Percentiles rank a stretch among this genome's conserved stretches.
Evolutionary conservation across 2,888 invertebrate species (phyloP).

Genomic region (Drosophila peninsularis): DNA sequence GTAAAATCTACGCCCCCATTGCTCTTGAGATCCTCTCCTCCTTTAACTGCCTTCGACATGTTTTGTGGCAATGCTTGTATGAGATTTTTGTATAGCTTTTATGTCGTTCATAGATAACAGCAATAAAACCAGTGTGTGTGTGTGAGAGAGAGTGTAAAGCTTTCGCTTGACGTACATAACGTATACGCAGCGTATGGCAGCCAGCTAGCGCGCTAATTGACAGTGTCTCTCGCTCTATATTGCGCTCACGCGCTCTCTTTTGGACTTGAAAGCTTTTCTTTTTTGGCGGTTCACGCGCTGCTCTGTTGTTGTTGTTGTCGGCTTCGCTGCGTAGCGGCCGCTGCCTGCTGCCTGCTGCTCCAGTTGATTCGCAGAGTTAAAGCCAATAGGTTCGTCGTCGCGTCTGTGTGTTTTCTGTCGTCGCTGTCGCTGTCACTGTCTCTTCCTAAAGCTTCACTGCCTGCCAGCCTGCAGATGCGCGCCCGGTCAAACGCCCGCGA

Average conservation of each 20-base stretch:
- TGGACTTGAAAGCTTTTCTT: slow-evolving; percentile 40
- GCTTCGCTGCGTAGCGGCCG: slow-evolving; percentile 42
- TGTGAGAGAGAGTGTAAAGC: slow-evolving; percentile 34
- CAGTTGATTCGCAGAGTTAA: slow-evolving; percentile 83
- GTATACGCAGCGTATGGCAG: slow-evolving; percentile 51
- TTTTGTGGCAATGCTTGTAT: slow-evolving; percentile 14
- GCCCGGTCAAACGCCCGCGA: slow-evolving; percentile 48
- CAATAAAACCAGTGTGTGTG: slow-evolving; percentile 2
- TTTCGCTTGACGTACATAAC: slow-evolving; percentile 33
- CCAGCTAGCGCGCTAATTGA: slow-evolving; percentile 58
- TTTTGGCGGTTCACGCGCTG: slow-evolving; percentile 60
- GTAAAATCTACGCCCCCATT: not conserved
- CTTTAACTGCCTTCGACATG: not conserved
- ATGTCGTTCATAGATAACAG: slow-evolving; percentile 15
- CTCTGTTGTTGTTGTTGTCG: slow-evolving; percentile 28
- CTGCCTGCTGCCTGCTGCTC: slow-evolving; percentile 55
- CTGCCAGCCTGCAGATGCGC: slow-evolving; percentile 55
- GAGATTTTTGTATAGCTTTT: slow-evolving; percentile 6
- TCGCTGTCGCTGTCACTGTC: slow-evolving; percentile 36
- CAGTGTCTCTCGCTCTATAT: slow-evolving; percentile 52
- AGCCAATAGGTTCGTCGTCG: slow-evolving; percentile 82
- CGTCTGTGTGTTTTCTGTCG: slow-evolving; percentile 29
- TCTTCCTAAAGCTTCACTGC: slow-evolving; percentile 47
- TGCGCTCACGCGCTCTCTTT: slow-evolving; percentile 19
- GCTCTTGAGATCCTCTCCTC: slow-evolving; percentile 18